These are phyloP conservation scores for Luehdorfia chinensis DNA, from an alignment of 1,140 invertebrate species.

Conservation along the genomic window DNA sequence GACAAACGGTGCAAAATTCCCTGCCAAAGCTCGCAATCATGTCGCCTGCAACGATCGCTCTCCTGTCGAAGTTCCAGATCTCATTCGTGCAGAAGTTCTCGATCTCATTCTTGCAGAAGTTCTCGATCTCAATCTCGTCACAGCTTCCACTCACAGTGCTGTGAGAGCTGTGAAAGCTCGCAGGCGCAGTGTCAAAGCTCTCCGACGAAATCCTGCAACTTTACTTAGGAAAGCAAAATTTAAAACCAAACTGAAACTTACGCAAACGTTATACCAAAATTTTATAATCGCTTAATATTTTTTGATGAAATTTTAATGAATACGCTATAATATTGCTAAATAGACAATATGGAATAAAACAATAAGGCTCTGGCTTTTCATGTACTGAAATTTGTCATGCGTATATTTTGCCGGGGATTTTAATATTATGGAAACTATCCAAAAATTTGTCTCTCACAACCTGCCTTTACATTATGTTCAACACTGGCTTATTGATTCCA, in stretches of 20 bases:
- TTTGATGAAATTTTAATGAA: too few relatives aligned
- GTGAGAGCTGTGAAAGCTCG: background rate
- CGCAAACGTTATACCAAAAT: too few relatives aligned
- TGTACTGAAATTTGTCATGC: background rate
- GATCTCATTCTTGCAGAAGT: constrained; percentile 6
- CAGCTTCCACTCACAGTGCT: constrained; percentile 3
- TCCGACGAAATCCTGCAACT: background rate
- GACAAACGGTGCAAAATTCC: constrained; percentile 31
- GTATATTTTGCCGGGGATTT: background rate
- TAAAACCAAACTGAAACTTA: too few relatives aligned
- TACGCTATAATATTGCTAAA: too few relatives aligned
- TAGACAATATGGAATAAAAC: too few relatives aligned
- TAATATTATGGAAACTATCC: constrained; percentile 64
- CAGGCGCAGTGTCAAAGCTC: background rate
- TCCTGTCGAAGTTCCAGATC: constrained; percentile 1
- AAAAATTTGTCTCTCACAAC: constrained; percentile 53
- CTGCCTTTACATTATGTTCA: constrained; percentile 41
- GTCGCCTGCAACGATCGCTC: constrained; percentile 8
- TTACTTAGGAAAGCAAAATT: too few relatives aligned
- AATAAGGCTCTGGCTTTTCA: too few relatives aligned
- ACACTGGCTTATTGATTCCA: constrained; percentile 47
- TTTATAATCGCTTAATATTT: too few relatives aligned
- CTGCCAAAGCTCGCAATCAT: constrained; percentile 24
- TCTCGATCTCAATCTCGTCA: background rate
- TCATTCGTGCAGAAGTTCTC: background rate